Base-by-base conservation (phyloP, 2,797 vertebrate species). In the Sebastolobus alascanus region DNA sequence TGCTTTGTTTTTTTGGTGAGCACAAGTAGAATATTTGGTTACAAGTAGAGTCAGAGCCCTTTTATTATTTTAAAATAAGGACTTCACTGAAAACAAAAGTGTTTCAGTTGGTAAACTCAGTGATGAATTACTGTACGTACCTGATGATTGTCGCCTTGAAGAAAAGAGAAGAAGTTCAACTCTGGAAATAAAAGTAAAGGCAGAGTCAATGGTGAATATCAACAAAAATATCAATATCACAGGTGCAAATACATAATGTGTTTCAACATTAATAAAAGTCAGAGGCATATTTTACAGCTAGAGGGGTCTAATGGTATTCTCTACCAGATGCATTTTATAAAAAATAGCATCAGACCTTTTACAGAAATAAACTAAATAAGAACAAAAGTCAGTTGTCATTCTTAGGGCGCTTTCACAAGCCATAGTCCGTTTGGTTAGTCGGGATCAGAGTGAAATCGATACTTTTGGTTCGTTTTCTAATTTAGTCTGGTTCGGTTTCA, bases 121-220 rank as follows among this genome's bases (percentile, higher is more conserved):
- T 2, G 8, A 35, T 5, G 4, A 11, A 14, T 40, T 7, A 60
- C 0, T n/a, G 38, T 52, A 94, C 96, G 77, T 94, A 99, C 98
- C 97, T 99, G 98, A 97, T 99, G 98, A 97, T 98, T 99, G 95
- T 99, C 98, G 89, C 98, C 97, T 96, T 98, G 98, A 90, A 99
- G 96, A 92, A 99, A 99, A 87, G 98, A 97, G 93, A 99, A 99
- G 96, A 99, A 99, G 95, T 98, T 98, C 95, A 99, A 94, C 93
- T 99, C 98, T 99, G 95, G n/a, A 80, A 89, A 91, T 46, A 1
- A 83, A 90, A 16, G 25, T 0, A 84, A 11, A 88, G 18, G 29
- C 27, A 80, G 18, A 84, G 13, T 61, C n/a, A 56, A 59, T 9
- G 29, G 33, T 70, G 33, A 86, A 63, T 7, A 38, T 20, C 2